These are phyloP conservation scores for Trinectes maculatus DNA, from an alignment of 2,113 vertebrate species.

Conservation along the genomic window DNA sequence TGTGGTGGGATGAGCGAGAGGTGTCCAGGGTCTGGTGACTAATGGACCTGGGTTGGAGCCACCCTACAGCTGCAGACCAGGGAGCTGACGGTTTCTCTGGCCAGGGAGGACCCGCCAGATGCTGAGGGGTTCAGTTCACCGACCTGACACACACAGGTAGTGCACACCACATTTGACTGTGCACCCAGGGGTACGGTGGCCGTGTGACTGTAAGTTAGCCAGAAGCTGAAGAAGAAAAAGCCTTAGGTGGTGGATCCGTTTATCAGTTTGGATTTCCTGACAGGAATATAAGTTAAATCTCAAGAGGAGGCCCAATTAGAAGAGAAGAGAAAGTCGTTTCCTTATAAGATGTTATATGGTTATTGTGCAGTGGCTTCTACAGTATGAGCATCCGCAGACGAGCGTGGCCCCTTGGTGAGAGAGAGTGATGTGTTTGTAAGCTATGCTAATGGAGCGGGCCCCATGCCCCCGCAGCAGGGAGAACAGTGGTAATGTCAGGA, in stretches of 20 bases:
- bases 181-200: constrained; percentile 18
- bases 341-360: constrained; percentile 11
- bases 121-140: constrained; percentile 63
- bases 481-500: constrained; percentile 80
- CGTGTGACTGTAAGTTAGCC: constrained; percentile 10
- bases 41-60: constrained; percentile 75
- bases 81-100: constrained; percentile 63
- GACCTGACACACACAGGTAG: constrained; percentile 54
- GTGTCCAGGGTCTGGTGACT: constrained; percentile 76
- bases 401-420: constrained; percentile 29
- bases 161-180: constrained; percentile 41
- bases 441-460: constrained; percentile 76
- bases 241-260: constrained; percentile 8
- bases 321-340: neutral
- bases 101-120: constrained; percentile 70
- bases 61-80: constrained; percentile 67
- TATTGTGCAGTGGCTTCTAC: neutral
- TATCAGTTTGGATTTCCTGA: constrained; percentile 2
- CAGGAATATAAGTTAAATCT: constrained; percentile 1
- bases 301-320: neutral
- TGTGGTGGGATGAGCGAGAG: constrained; percentile 77
- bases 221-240: constrained; percentile 25
- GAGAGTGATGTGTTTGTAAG: constrained; percentile 75
- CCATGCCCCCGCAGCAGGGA: constrained; percentile 69
- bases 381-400: constrained; percentile 18